Percentiles rank a stretch among this genome's conserved stretches.
Conservation (phyloP, 1,140 invertebrate genomes). For the Sitobion miscanthi region DNA sequence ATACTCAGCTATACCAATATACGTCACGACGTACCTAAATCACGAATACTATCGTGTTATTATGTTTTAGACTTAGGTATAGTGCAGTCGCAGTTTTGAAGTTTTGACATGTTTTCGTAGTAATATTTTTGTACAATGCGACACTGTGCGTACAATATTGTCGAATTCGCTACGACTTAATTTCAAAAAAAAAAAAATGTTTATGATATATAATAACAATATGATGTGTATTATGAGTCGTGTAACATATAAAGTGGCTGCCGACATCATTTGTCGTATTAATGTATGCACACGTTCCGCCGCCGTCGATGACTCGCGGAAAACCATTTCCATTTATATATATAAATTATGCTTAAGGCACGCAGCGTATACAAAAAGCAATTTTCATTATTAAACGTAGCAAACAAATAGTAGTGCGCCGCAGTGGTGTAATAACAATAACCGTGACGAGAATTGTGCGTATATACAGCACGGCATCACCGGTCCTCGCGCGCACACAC, state of each 20-base stretch:
- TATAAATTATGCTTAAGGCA: background rate
- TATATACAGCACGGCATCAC: background rate
- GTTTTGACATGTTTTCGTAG: no score
- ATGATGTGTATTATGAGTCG: background rate
- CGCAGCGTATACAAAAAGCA: background rate
- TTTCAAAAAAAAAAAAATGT: no score
- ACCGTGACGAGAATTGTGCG: background rate
- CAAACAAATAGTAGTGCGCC: background rate
- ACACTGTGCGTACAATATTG: no score
- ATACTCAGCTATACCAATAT: no score
- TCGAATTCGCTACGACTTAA: no score
- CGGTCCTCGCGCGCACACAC: background rate
- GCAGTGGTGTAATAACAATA: slow-evolving; percentile 10
- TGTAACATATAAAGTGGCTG: background rate
- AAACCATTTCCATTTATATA: background rate
- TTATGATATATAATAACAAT: no score
- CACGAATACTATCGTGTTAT: no score
- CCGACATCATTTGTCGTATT: background rate
- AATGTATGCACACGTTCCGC: background rate
- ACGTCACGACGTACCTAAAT: no score
- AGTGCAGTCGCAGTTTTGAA: no score
- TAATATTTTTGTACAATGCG: no score
- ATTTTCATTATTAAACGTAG: slow-evolving; percentile 46
- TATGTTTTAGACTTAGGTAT: no score
- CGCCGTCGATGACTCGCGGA: no score